These are phyloP conservation scores for Cylloceria caligata DNA, from an alignment of 2,888 invertebrate genomes.

Conservation along the genomic window DNA sequence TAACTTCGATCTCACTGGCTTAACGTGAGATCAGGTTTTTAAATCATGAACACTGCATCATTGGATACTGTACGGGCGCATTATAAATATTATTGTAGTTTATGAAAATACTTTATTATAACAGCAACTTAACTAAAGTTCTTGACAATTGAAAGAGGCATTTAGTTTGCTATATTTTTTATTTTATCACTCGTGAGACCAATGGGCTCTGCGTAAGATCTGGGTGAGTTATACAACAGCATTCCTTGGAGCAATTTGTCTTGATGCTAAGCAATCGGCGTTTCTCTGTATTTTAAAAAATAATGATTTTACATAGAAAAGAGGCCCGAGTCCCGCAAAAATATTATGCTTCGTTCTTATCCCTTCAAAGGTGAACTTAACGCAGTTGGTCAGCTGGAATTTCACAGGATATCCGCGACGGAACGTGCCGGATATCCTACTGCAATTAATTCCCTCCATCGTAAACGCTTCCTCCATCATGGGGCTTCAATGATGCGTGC, in stretches of 20 bases:
- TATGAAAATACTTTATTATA: no score
- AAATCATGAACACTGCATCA: neutral
- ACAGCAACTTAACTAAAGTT: no score
- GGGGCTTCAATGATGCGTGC: neutral
- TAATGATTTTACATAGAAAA: neutral
- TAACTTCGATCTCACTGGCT: neutral
- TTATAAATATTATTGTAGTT: no score
- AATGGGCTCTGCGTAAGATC: no score
- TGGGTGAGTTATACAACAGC: no score
- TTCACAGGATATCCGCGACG: constrained; percentile 57
- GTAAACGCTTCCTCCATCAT: neutral
- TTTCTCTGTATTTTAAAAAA: no score
- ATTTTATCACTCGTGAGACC: no score
- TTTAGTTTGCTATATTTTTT: no score
- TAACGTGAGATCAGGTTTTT: neutral
- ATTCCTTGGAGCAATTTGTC: no score
- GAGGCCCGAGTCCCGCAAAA: neutral
- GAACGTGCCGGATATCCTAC: constrained; percentile 61
- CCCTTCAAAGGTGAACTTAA: neutral
- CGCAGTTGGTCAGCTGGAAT: constrained; percentile 5
- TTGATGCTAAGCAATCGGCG: no score
- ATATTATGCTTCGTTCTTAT: neutral
- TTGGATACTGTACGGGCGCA: neutral
- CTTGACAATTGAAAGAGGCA: no score
- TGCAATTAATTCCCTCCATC: constrained; percentile 1